Evolutionary conservation across 2,113 vertebrate genomes (phyloP).

Genomic region (Falcunculus frontatus): DNA sequence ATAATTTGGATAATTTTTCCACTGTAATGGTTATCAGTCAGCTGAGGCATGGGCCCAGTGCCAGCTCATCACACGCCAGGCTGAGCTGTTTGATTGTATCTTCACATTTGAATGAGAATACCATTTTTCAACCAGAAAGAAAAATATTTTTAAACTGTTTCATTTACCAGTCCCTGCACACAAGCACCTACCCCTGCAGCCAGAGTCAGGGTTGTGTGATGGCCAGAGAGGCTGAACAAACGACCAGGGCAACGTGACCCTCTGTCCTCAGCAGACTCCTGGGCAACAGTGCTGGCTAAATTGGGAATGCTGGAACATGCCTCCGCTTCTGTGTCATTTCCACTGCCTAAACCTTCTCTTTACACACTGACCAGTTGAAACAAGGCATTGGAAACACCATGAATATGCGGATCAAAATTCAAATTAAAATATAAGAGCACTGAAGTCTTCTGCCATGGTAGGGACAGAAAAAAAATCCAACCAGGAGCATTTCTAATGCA

Average conservation of each 20-base stretch:
- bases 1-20: background rate
- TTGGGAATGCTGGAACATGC: background rate
- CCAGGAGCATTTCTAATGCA: background rate
- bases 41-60: background rate
- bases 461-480: background rate
- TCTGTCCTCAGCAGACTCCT: background rate
- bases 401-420: background rate
- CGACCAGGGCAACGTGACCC: fast-evolving
- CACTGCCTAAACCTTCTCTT: background rate
- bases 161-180: background rate
- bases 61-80: background rate
- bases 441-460: background rate
- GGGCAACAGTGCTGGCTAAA: background rate
- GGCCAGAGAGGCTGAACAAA: background rate
- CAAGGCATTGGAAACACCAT: background rate
- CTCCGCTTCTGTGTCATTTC: background rate
- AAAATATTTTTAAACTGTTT: background rate
- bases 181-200: background rate
- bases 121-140: background rate
- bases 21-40: background rate
- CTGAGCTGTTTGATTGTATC: background rate
- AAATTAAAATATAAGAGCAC: background rate
- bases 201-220: background rate
- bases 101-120: background rate
- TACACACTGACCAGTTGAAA: background rate